phyloP scores from a whole-genome alignment of 1,140 invertebrate species.

The Macrobrachium rosenbergii region DNA sequence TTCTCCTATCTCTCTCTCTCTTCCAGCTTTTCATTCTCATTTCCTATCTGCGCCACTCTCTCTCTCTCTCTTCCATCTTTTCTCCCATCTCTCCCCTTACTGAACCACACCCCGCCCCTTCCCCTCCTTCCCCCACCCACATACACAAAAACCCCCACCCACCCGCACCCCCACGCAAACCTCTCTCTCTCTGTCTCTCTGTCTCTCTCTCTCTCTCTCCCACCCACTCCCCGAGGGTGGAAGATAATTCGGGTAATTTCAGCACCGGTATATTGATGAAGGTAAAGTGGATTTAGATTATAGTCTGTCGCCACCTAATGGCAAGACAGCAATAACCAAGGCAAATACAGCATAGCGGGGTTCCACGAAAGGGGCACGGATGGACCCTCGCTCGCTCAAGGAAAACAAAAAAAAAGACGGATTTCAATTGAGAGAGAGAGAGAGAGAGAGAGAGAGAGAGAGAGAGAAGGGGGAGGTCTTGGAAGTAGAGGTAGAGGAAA shows the following conservation, averaged over 20 bases:
- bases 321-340: slow-evolving; percentile 19
- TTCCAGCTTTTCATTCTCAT: neutral
- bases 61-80: neutral
- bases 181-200: no score
- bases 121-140: no score
- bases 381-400: neutral
- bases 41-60: neutral
- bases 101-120: no score
- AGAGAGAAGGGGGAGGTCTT: neutral
- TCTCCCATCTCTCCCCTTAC: no score
- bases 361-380: neutral
- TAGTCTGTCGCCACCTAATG: slow-evolving; percentile 11
- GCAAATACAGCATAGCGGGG: slow-evolving; percentile 12
- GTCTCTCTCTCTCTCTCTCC: no score
- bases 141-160: no score
- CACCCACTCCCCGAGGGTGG: neutral
- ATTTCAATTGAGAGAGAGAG: neutral
- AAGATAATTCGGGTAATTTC: slow-evolving; percentile 21
- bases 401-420: neutral
- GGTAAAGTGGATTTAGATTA: slow-evolving; percentile 28
- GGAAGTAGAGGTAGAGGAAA: no score
- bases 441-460: neutral
- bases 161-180: neutral
- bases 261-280: slow-evolving; percentile 17
- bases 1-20: neutral